phyloP scores from a whole-genome alignment of 2,797 vertebrate species.

The Tachyglossus aculeatus region DNA sequence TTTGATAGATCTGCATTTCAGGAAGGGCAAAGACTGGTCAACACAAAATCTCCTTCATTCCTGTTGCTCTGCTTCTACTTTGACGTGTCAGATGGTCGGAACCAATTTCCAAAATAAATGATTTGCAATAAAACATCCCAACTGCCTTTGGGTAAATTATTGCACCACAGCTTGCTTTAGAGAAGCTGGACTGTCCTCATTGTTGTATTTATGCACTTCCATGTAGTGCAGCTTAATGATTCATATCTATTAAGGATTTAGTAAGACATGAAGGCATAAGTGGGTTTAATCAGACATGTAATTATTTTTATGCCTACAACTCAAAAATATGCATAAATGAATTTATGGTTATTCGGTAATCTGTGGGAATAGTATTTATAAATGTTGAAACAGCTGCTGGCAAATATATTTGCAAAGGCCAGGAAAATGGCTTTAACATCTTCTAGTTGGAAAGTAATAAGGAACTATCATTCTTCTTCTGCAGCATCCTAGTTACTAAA shows the following conservation, averaged over 20 bases:
- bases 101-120: slow-evolving; percentile 42
- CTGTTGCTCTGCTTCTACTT: background rate
- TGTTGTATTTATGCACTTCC: slow-evolving; percentile 62
- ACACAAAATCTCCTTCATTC: background rate
- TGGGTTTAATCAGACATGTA: slow-evolving; percentile 74
- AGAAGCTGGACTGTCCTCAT: slow-evolving; percentile 44
- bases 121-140: slow-evolving; percentile 36
- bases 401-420: slow-evolving; percentile 69
- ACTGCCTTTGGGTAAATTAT: slow-evolving; percentile 35
- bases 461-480: slow-evolving; percentile 20
- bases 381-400: slow-evolving; percentile 75
- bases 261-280: slow-evolving; percentile 69
- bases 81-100: background rate
- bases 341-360: slow-evolving; percentile 76
- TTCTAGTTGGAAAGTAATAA: slow-evolving; percentile 20
- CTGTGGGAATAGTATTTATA: slow-evolving; percentile 71
- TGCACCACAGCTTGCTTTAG: slow-evolving; percentile 30
- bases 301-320: slow-evolving; percentile 74
- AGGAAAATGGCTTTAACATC: slow-evolving; percentile 67
- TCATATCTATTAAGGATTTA: slow-evolving; percentile 67
- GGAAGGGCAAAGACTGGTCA: slow-evolving; percentile 3
- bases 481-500: slow-evolving; percentile 24
- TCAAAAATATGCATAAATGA: slow-evolving; percentile 73
- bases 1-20: background rate
- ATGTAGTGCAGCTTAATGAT: slow-evolving; percentile 54